Evolutionary conservation across 2,888 invertebrate genomes (phyloP), one percentile per base, ranked within the genome.

Genomic region (Allophyes oxyacanthae): DNA sequence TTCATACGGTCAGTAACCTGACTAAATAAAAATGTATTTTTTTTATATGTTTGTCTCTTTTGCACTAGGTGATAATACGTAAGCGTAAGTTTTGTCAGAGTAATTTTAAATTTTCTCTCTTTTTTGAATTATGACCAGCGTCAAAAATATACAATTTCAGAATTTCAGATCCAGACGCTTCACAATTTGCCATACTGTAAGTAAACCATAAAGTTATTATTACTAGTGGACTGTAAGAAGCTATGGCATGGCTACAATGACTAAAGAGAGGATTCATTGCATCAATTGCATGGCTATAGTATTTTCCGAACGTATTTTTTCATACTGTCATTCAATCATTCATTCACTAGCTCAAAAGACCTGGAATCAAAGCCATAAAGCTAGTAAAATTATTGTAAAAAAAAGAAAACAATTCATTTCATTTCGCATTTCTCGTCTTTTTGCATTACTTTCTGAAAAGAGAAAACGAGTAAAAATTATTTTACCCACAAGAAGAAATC

Each of bases 401-500:
- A 66, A 66, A 55, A 52, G 46, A 32, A 58, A 28, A 14, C 54
- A 70, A 59, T 66, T 70, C 54, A 60, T 66, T 77, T 68, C 65
- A 52, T 66, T 65, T 67, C 61, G 48, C 68, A 64, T 67, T 64
- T 64, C 57, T 63, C 53, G 57, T 45, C 57, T 69, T 76, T 72
- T 72, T 67, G 67, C 57, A 15, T 52, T 65, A 72, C 66, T 77
- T 75, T 73, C 69, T 38, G 73, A 77, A 77, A 69, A 73, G 73
- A 72, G 74, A 74, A 77, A 73, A 65, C 57, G 64, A 64, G 44
- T 61, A 48, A 65, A 57, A 44, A 34, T 51, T 43, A 48, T 6
- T 62, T 20, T 63, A 54, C 58, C 42, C 41, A 30, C 36, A 44
- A 38, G 30, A 44, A 38, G 26, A 48, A 60, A 57, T 52, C 50